A percentile compares a stretch with the other conserved stretches of the same genome.
phyloP scores from a whole-genome alignment of 2,113 vertebrate species.

The Alosa alosa region DNA sequence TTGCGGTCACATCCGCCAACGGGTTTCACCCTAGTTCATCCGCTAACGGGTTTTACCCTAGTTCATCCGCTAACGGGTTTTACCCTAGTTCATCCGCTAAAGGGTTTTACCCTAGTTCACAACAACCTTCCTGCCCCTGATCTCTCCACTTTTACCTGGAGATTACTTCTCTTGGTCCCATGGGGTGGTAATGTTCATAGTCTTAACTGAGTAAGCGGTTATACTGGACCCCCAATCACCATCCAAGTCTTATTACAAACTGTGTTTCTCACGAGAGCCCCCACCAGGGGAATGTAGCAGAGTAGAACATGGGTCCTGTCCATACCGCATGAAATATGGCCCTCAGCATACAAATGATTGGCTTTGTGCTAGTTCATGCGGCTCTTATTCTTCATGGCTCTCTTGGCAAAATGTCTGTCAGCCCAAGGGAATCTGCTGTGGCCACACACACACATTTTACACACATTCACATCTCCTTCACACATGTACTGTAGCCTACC shows the following conservation, averaged over 20 bases:
- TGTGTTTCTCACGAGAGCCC: neutral
- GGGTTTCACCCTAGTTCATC: neutral
- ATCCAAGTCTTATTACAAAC: neutral
- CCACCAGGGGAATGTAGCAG: neutral
- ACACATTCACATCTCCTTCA: neutral
- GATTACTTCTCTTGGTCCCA: conserved; percentile 18
- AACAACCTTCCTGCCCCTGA: neutral
- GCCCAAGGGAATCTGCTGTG: neutral
- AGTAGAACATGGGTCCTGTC: neutral
- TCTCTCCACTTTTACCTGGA: conserved; percentile 26
- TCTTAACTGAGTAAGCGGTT: conserved; percentile 38
- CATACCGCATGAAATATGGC: neutral
- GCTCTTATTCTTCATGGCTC: neutral
- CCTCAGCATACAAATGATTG: neutral
- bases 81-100: neutral
- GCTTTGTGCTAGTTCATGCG: neutral
- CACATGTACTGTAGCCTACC: too few relatives aligned
- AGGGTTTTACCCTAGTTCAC: neutral
- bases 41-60: neutral
- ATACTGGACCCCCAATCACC: conserved; percentile 31
- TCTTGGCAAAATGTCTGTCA: neutral
- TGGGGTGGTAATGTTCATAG: conserved; percentile 14
- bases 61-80: neutral
- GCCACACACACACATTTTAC: neutral
- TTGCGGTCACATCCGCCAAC: neutral